phyloP scores from a whole-genome alignment of 2,888 invertebrate species.

The Cantharis rufa region DNA sequence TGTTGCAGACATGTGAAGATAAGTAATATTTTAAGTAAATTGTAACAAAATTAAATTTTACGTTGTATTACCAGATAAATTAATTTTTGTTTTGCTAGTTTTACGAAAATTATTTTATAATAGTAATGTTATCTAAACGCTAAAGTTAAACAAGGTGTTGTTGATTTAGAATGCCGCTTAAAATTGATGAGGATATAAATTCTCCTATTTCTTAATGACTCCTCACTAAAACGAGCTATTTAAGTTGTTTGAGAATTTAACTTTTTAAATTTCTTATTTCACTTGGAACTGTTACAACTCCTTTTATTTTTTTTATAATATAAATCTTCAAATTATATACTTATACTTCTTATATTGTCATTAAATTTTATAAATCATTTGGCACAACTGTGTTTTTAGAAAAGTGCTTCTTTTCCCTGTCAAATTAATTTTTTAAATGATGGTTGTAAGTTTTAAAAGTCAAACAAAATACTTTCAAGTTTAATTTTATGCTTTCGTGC shows the following conservation, averaged over 20 bases:
- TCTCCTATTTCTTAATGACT: constrained; percentile 42
- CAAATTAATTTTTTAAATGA: not conserved
- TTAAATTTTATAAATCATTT: not conserved
- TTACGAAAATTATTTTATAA: not conserved
- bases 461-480: constrained; percentile 2
- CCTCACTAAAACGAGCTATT: constrained; percentile 38
- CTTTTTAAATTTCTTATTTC: constrained; percentile 12
- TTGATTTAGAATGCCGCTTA: not conserved
- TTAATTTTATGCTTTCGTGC: not conserved
- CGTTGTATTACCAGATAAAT: not conserved
- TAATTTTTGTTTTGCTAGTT: not conserved
- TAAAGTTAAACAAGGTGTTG: constrained; percentile 1
- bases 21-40: not conserved
- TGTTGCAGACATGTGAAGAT: not conserved
- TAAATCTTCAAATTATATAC: not conserved
- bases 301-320: constrained; percentile 2
- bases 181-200: constrained; percentile 43
- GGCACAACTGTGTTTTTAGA: not conserved
- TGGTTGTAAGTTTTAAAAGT: not conserved
- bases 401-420: not conserved
- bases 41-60: not conserved
- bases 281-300: constrained; percentile 5
- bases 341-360: not conserved
- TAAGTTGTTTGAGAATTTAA: constrained; percentile 30
- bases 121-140: not conserved